Percentiles rank a stretch among this genome's conserved stretches.
Conservation (phyloP, 2,113 vertebrate genomes). For the Eretmochelys imbricata region DNA sequence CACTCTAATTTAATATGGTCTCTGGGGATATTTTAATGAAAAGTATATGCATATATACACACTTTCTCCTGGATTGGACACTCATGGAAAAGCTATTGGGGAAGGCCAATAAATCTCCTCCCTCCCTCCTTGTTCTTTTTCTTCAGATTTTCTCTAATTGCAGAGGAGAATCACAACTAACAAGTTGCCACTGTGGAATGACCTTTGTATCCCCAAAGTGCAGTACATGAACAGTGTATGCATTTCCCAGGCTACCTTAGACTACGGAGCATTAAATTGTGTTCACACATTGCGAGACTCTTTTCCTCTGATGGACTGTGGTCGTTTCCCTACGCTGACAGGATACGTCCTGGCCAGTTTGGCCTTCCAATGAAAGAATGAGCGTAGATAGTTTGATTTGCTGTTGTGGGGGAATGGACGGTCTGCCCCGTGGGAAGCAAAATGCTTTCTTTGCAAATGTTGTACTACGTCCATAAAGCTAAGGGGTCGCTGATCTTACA, state of each 20-base stretch:
- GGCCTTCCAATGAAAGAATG: background rate
- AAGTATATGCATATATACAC: background rate
- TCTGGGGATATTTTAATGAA: background rate
- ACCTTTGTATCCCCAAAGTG: background rate
- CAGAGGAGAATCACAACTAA: background rate
- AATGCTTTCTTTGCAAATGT: background rate
- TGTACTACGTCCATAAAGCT: background rate
- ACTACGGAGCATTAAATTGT: background rate
- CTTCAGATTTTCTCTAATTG: background rate
- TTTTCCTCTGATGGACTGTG: background rate
- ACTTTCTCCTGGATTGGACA: background rate
- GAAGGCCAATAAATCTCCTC: background rate
- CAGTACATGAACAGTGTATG: background rate
- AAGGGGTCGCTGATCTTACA: background rate
- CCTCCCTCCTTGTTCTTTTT: background rate
- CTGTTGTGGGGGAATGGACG: background rate
- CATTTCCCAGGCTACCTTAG: background rate
- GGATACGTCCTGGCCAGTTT: background rate
- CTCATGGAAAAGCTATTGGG: background rate
- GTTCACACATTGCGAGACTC: background rate
- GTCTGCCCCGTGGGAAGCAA: background rate
- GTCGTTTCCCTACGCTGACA: background rate
- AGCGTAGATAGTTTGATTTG: background rate
- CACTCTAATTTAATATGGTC: background rate
- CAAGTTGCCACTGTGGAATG: background rate